Conservation (phyloP, 2,888 invertebrate genomes). For the Ashinkailepas kermadecensis region DNA sequence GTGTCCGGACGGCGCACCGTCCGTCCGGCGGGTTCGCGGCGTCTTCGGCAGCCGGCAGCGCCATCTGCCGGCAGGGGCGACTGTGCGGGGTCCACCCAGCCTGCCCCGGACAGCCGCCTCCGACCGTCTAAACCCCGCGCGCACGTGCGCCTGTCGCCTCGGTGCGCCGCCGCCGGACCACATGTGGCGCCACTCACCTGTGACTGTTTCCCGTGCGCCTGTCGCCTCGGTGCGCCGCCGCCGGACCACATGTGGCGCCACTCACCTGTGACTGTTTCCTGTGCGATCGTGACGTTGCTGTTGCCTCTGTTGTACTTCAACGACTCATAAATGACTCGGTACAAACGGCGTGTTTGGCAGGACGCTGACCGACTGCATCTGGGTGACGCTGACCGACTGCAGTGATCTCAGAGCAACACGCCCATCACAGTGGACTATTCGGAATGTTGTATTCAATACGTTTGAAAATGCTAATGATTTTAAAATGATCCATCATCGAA, state of each 20-base stretch:
- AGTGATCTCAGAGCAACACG: too few species aligned
- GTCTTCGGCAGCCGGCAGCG: not conserved
- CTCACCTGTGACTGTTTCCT: not conserved
- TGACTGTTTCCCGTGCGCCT: not conserved
- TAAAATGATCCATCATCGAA: too few species aligned
- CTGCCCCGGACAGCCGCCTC: slow-evolving; percentile 22
- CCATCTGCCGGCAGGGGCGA: slow-evolving; percentile 8
- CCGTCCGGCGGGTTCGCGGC: too few species aligned
- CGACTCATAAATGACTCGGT: slow-evolving; percentile 17
- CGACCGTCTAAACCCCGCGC: not conserved
- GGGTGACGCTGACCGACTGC: not conserved
- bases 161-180: not conserved
- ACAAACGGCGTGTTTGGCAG: slow-evolving; percentile 1
- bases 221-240: not conserved
- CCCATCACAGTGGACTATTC: too few species aligned
- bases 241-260: not conserved
- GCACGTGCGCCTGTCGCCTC: too few species aligned
- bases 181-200: not conserved
- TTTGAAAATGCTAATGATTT: too few species aligned
- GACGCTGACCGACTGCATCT: not conserved
- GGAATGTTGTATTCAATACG: too few species aligned
- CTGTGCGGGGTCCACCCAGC: slow-evolving; percentile 21
- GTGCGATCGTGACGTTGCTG: not conserved
- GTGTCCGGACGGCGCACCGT: too few species aligned
- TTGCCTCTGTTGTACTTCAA: slow-evolving; percentile 1